phyloP scores from a whole-genome alignment of 2,113 vertebrate species.

The Henicopernis longicauda region DNA sequence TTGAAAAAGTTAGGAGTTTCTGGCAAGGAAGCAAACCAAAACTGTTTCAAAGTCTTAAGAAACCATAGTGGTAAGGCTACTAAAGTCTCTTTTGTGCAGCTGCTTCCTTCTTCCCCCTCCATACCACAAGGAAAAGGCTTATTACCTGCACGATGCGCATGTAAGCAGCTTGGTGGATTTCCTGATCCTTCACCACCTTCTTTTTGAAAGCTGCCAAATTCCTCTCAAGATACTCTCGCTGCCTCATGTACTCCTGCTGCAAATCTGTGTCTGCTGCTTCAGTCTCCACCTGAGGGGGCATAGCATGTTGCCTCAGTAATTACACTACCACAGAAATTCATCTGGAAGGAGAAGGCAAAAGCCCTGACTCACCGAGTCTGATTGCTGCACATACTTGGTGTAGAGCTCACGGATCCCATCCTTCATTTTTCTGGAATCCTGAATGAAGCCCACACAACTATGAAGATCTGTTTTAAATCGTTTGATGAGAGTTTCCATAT shows the following conservation, averaged over 20 bases:
- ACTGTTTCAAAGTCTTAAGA: background rate
- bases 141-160: slow-evolving; percentile 83
- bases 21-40: background rate
- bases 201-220: slow-evolving; percentile 79
- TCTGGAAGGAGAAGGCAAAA: background rate
- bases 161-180: slow-evolving; percentile 77
- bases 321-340: background rate
- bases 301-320: background rate
- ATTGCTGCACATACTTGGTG: slow-evolving; percentile 74
- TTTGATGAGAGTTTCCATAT: slow-evolving; percentile 75
- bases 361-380: slow-evolving; percentile 77
- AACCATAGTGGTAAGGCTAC: background rate
- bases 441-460: slow-evolving; percentile 80
- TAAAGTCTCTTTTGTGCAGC: background rate
- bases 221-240: slow-evolving; percentile 81
- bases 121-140: background rate
- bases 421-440: slow-evolving; percentile 84
- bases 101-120: background rate
- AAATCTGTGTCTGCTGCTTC: slow-evolving; percentile 72
- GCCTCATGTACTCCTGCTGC: slow-evolving; percentile 73
- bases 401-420: slow-evolving; percentile 76
- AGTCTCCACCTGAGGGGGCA: slow-evolving; percentile 76
- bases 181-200: slow-evolving; percentile 75
- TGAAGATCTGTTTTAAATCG: slow-evolving; percentile 86
- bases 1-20: background rate